Base-by-base conservation (phyloP, 2,113 vertebrate species). In the Oplegnathus fasciatus region DNA sequence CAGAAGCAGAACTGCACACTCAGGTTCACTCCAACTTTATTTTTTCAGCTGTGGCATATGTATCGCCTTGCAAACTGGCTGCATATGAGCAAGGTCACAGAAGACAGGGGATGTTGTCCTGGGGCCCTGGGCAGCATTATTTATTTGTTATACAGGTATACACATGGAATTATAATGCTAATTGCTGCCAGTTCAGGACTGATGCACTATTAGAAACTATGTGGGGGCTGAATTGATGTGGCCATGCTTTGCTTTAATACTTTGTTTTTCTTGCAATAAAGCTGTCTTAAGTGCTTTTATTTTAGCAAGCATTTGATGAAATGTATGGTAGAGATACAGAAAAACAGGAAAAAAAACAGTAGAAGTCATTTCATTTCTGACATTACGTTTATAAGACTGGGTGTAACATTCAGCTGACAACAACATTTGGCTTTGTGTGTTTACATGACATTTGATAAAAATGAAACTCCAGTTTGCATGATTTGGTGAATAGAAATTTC, bases 1-100 rank as follows among this genome's bases (percentile, higher is more conserved):
- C 75, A 76, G 55, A 67, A 66, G 57, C 75, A 28, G n/a, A 28
- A 48, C 52, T 46, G 64, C 58, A 70, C 32, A 26, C 22, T 76
- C 37, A 26, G 60, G 73, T 62, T 75, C n/a, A 66, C 55, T 81
- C 48, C 3, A 52, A 20, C 73, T 70, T 10, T 64, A n/a, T 57
- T 44, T 68, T 52, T 55, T 42, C n/a, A 42, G 77, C 69, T 54
- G 9, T 64, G 44, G n/a, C 28, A 34, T 28, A 78, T 68, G 64
- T 66, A 50, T 71, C 73, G 60, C 48, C 42, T 60, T 30, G 46
- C n/a, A 70, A 82, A 83, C 30, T 44, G 61, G 48, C n/a, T 46
- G 50, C 34, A 68, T 57, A 76, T 55, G 28, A 80, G 84, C 75
- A 89, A 91, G 85, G 85, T 86, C 86, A 83, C 22, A 37, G 70